phyloP scores from a whole-genome alignment of 2,113 vertebrate genomes.

The Grus americana region DNA sequence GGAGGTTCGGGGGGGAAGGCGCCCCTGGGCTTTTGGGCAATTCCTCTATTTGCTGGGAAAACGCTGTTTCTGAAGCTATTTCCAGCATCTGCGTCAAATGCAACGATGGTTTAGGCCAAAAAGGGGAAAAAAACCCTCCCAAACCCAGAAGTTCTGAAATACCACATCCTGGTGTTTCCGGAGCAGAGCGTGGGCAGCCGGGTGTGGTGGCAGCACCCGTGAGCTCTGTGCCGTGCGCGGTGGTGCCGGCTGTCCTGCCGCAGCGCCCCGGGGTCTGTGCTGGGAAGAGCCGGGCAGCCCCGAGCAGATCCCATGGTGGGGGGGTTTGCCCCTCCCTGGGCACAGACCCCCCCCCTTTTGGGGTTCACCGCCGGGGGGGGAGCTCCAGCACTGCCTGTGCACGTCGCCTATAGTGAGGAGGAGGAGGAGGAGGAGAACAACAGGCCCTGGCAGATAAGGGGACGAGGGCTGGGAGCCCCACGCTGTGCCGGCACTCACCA shows the following conservation, averaged over 20 bases:
- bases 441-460: too few species aligned
- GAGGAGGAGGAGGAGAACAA: too few species aligned
- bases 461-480: not conserved
- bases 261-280: not conserved
- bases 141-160: not conserved
- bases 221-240: not conserved
- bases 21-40: too few species aligned
- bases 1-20: rapidly evolving
- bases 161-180: too few species aligned
- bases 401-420: too few species aligned
- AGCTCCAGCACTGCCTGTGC: too few species aligned
- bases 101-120: not conserved
- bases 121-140: not conserved
- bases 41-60: not conserved
- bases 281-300: not conserved
- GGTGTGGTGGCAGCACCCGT: not conserved
- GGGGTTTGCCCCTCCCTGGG: too few species aligned
- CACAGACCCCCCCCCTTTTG: too few species aligned
- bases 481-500: rapidly evolving
- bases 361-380: too few species aligned
- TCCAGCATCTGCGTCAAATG: not conserved
- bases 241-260: not conserved
- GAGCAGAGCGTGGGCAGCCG: not conserved
- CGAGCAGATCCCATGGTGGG: not conserved
- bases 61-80: not conserved